Evolutionary conservation across 2,888 invertebrate genomes (phyloP), one percentile per base, ranked within the genome.

Genomic region (Meteorus colon): DNA sequence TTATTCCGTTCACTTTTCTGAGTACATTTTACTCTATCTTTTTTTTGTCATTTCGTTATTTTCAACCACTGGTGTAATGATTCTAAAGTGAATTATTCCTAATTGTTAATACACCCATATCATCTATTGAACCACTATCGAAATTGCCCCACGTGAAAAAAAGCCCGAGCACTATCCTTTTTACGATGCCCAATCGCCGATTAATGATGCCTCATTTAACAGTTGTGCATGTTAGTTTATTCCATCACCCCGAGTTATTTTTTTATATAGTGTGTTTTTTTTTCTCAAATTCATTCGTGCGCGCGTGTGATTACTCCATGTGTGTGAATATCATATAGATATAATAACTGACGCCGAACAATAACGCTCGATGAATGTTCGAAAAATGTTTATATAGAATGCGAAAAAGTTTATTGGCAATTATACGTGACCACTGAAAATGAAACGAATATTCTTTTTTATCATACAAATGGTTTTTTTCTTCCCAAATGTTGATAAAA

Each of bases 51-150:
- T 31, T 63, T 6, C 10, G 48, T 37, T 24, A 48, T 27, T 51
- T 27, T 34, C 24, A 51, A 29, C 16, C 67, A 59, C 8, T 74
- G 66, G 31, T 45, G 59, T 73, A 34, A 59, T 74, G 74, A 77
- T 60, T 74, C 68, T 76, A 76, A 27, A 62, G 69, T 74, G 67
- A 74, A 74, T 71, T 5, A 48, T 41, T 60, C 62, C 72, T 74
- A 63, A 69, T 60, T 37, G 37, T 29, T 60, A 75, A 70, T 24
- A 59, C 72, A 73, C 72, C 72, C 72, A 67, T 51, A 51, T 51
- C 27, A 73, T 67, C 29, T 34, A 34, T 4, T 51, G 34, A 29
- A 59, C 69, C 19, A 41, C 65, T 55, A 31, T 29, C 16, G 14
- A 24, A 66, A 66, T 45, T 66, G 16, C 19, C n/a, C 27, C 45